Base-by-base conservation (phyloP, 1,140 invertebrate species). In the Delia radicum region DNA sequence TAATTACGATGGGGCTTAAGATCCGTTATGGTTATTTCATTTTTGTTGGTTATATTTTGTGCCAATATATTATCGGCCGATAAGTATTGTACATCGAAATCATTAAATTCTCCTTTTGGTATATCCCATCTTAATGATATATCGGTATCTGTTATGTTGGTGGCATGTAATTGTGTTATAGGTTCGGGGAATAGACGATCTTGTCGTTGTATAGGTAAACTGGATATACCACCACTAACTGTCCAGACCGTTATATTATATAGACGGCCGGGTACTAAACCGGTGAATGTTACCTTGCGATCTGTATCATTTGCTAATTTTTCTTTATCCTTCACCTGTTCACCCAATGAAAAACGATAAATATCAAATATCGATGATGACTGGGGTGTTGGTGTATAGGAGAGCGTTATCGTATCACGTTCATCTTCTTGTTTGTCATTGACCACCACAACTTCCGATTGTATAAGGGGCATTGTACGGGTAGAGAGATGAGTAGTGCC, bases 241-340 rank as follows among this genome's bases (percentile, higher is more conserved):
- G 95, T 97, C 95, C 95, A 97, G 76, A 96, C 93, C 27, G 94
- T 96, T 73, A 97, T 93, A 87, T 96, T 96, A 87, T 97, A 97
- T 24, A 97, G 87, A 78, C 92, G 91, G 6, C 94, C 94, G 1
- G 95, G 95, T 46, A 91, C 90, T 2, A 97, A 87, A 46, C 90
- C 91, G n/a, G 88, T 89, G 85, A 97, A 97, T 6, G 91, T 92
- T 12, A 97, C 93, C 83, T 95, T 93, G 74, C 92, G 90, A 80
- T 94, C 93, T 1, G 91, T 90, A 81, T 96, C 94, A 81, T 92
- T 91, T 18, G 93, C 91, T 8, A 88, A 79, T 82, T 94, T 89
- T 87, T 95, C 94, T 81, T 93, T 92, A 42, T 91, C 91, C 71
- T 91, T 90, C 77, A 92, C 88, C 3, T 89, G 87, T 79, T 94